These are phyloP conservation scores for Unio pictorum DNA, from an alignment of 2,888 invertebrate genomes.

Conservation along the genomic window DNA sequence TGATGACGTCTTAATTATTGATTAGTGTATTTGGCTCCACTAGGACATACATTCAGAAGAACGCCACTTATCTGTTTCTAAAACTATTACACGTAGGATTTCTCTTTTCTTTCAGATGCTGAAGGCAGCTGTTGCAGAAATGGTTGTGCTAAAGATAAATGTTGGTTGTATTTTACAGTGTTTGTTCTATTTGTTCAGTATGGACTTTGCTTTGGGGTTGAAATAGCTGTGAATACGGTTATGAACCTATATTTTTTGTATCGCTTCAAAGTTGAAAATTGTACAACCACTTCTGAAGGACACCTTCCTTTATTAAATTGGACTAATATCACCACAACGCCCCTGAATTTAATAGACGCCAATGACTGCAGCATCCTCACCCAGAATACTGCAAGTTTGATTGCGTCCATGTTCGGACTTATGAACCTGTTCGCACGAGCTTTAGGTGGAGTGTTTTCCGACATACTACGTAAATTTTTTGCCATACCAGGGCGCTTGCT, in stretches of 20 bases:
- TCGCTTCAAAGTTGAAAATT: slow-evolving; percentile 19
- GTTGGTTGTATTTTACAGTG: slow-evolving; percentile 15
- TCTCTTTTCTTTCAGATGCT: too few relatives aligned
- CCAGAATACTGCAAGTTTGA: slow-evolving; percentile 26
- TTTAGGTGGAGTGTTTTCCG: slow-evolving; percentile 20
- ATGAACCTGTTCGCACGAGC: slow-evolving; percentile 27
- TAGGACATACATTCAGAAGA: too few relatives aligned
- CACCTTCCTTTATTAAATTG: background rate
- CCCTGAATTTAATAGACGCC: background rate
- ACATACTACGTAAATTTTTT: slow-evolving; percentile 13
- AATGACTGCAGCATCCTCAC: slow-evolving; percentile 19
- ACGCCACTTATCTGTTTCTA: too few relatives aligned
- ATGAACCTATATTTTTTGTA: slow-evolving; percentile 30
- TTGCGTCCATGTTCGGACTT: slow-evolving; percentile 25
- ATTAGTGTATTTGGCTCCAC: too few relatives aligned
- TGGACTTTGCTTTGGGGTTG: slow-evolving; percentile 29
- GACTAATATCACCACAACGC: slow-evolving; percentile 6
- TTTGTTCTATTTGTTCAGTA: slow-evolving; percentile 20
- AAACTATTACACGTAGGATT: too few relatives aligned
- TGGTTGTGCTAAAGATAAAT: background rate
- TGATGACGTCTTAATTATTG: too few relatives aligned
- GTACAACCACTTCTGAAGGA: slow-evolving; percentile 5
- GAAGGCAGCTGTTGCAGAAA: background rate
- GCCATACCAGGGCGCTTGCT: slow-evolving; percentile 19
- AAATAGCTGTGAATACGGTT: slow-evolving; percentile 31